Percentiles rank a stretch among this genome's conserved stretches.
Conservation (phyloP, 2,888 invertebrate genomes). For the Ecdyonurus torrentis region DNA sequence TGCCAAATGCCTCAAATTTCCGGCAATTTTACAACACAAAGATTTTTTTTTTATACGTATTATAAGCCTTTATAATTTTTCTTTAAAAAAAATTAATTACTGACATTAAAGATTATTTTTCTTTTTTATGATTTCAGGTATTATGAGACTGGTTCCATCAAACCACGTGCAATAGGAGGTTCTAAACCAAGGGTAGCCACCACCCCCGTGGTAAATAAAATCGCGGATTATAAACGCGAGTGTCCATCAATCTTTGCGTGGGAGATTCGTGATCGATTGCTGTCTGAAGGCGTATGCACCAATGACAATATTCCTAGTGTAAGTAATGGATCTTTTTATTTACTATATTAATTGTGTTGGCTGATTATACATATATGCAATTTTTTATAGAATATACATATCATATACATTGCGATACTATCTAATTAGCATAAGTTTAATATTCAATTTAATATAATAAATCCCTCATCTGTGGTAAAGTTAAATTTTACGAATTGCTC, state of each 20-base stretch:
- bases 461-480: too few relatives aligned
- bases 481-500: too few relatives aligned
- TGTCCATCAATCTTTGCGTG: constrained; percentile 98
- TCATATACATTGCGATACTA: too few relatives aligned
- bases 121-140: constrained; percentile 45
- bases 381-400: too few relatives aligned
- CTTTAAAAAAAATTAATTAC: background rate
- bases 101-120: background rate
- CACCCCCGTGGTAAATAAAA: constrained; percentile 83
- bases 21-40: too few relatives aligned
- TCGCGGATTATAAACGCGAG: constrained; percentile 92
- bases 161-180: constrained; percentile 93
- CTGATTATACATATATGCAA: background rate
- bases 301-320: constrained; percentile 97
- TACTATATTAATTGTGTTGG: background rate
- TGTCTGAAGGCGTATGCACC: constrained; percentile 89
- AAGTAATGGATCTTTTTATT: constrained; percentile 36
- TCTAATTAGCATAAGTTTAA: too few relatives aligned
- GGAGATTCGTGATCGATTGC: constrained; percentile 90
- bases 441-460: too few relatives aligned
- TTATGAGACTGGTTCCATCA: constrained; percentile 96
- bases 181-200: constrained; percentile 93
- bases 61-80: background rate
- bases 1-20: too few relatives aligned
- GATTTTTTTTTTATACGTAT: too few relatives aligned